Conservation (phyloP, 2,113 vertebrate genomes). For the Pogonocichla stellata region DNA sequence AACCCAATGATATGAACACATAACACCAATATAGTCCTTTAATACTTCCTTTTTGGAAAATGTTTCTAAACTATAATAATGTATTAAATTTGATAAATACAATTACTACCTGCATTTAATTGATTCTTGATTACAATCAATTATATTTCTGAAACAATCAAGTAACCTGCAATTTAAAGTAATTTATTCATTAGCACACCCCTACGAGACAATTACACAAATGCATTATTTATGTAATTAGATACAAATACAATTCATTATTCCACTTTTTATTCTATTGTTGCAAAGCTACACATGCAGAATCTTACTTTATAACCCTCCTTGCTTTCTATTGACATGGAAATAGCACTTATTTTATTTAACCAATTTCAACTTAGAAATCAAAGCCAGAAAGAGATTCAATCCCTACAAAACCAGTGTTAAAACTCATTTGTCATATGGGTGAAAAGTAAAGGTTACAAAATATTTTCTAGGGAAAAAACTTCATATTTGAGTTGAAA, state of each 20-base stretch:
- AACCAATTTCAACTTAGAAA: slow-evolving; percentile 14
- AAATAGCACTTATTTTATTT: not conserved
- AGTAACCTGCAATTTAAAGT: slow-evolving; percentile 77
- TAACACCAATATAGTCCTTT: not conserved
- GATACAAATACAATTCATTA: slow-evolving; percentile 71
- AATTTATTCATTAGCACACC: slow-evolving; percentile 79
- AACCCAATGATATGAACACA: not conserved
- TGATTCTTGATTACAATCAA: slow-evolving; percentile 81
- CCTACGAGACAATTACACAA: slow-evolving; percentile 73
- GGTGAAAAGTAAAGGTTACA: not conserved
- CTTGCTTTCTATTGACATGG: slow-evolving; percentile 7
- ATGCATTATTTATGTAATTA: slow-evolving; percentile 85
- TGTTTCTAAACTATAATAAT: slow-evolving; percentile 20
- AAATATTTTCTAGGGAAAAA: not conserved
- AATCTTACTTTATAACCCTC: slow-evolving; percentile 34
- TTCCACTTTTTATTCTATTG: slow-evolving; percentile 68
- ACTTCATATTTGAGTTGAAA: not conserved
- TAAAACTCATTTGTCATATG: not conserved
- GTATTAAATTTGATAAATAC: slow-evolving; percentile 71
- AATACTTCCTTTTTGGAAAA: slow-evolving; percentile 15
- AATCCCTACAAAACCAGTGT: slow-evolving; percentile 20
- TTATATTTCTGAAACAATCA: slow-evolving; percentile 80
- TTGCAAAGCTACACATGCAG: slow-evolving; percentile 57
- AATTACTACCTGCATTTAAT: slow-evolving; percentile 77
- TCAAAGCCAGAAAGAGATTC: not conserved